Evolutionary conservation across 2,797 vertebrate species (phyloP).

Genomic region (Megaceryle alcyon): DNA sequence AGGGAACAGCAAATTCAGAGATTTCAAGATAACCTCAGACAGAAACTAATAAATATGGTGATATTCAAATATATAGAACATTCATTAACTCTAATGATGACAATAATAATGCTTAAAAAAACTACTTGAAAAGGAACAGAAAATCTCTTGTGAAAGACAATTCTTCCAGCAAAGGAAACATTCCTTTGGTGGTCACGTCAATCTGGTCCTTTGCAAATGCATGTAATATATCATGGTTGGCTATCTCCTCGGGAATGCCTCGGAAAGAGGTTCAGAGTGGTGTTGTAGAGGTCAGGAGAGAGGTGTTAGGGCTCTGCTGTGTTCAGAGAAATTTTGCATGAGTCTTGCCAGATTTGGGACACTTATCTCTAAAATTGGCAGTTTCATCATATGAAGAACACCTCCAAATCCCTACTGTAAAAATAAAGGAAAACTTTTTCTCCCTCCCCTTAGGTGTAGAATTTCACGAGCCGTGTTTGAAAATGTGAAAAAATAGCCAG

Average conservation of each 20-base stretch:
- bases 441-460: not conserved
- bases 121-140: conserved; percentile 13
- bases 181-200: conserved; percentile 41
- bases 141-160: conserved; percentile 22
- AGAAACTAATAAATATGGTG: not conserved
- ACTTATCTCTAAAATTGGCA: not conserved
- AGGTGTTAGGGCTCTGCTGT: not conserved
- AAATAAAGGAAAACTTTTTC: not conserved
- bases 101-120: conserved; percentile 14
- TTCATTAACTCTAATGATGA: conserved; percentile 20
- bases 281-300: not conserved
- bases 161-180: conserved; percentile 30
- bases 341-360: not conserved
- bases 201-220: not conserved
- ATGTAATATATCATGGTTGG: not conserved
- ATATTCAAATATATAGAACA: conserved; percentile 10
- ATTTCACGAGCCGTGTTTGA: not conserved
- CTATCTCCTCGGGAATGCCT: not conserved
- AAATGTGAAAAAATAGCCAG: not conserved
- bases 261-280: not conserved
- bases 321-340: not conserved
- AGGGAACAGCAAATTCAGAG: conserved; percentile 10
- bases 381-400: not conserved
- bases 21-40: not conserved
- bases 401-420: conserved; percentile 18